Evolutionary conservation across 2,888 invertebrate species (phyloP).

Genomic region (Diaphora mendica): DNA sequence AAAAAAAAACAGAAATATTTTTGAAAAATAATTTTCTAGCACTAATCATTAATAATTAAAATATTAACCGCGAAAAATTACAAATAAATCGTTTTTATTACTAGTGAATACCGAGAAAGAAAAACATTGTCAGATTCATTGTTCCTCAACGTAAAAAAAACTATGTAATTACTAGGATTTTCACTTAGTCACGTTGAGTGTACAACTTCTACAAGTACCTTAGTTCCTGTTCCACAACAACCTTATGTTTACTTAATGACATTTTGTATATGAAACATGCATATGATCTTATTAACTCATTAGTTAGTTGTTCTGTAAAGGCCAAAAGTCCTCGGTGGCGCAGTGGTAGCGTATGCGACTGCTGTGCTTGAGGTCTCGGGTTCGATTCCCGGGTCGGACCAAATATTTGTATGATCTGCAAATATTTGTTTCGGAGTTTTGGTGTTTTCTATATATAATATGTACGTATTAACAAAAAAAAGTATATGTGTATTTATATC

Average conservation of each 20-base stretch:
- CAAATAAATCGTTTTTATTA: slow-evolving; percentile 9
- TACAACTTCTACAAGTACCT: slow-evolving; percentile 32
- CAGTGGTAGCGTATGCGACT: too few species aligned
- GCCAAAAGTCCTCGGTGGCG: too few species aligned
- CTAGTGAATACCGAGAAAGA: slow-evolving; percentile 7
- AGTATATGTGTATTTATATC: too few species aligned
- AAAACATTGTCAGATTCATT: slow-evolving; percentile 30
- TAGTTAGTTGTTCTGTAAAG: background rate
- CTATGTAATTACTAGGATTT: slow-evolving; percentile 26
- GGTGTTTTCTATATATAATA: too few species aligned
- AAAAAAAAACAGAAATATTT: too few species aligned
- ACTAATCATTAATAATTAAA: background rate
- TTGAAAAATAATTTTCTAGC: background rate
- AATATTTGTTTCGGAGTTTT: too few species aligned
- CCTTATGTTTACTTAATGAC: slow-evolving; percentile 51
- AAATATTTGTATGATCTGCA: too few species aligned
- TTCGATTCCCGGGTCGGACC: too few species aligned
- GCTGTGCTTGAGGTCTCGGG: too few species aligned
- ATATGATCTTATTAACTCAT: slow-evolving; percentile 11
- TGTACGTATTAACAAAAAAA: too few species aligned
- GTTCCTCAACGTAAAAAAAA: slow-evolving; percentile 18
- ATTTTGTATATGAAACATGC: slow-evolving; percentile 7
- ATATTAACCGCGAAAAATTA: background rate
- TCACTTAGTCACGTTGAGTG: slow-evolving; percentile 42
- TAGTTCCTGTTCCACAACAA: slow-evolving; percentile 50